Evolutionary conservation across 2,113 vertebrate genomes (phyloP).

Genomic region (Semnornis frantzii): DNA sequence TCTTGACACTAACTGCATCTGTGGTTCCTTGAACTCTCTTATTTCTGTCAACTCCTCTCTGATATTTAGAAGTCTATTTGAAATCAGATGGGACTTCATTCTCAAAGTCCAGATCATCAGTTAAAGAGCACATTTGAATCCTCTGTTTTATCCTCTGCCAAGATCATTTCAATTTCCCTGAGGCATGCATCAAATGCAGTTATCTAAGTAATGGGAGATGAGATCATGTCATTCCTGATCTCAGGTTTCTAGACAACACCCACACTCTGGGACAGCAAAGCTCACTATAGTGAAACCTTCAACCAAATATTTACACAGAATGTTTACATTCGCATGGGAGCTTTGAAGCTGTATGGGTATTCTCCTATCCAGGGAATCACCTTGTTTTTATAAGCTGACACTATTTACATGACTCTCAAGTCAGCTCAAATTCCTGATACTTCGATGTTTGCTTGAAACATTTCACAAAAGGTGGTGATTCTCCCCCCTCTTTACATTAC

Average conservation of each 20-base stretch:
- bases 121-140: conserved; percentile 67
- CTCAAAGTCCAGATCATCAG: conserved; percentile 65
- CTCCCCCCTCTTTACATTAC: conserved; percentile 11
- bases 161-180: conserved; percentile 65
- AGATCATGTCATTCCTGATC: conserved; percentile 68
- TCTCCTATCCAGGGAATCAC: conserved; percentile 64
- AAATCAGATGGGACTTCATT: conserved; percentile 64
- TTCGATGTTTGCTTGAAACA: conserved; percentile 61
- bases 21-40: conserved; percentile 55
- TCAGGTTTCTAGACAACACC: conserved; percentile 64
- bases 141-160: conserved; percentile 59
- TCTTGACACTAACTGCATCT: conserved; percentile 63
- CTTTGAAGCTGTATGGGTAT: background rate
- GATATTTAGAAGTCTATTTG: conserved; percentile 71
- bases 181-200: conserved; percentile 63
- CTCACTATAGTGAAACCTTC: conserved; percentile 48
- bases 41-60: conserved; percentile 65
- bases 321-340: conserved; percentile 62
- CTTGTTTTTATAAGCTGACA: conserved; percentile 70
- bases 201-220: conserved; percentile 66
- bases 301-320: conserved; percentile 64
- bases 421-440: conserved; percentile 61
- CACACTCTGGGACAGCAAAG: conserved; percentile 57
- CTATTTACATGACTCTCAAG: conserved; percentile 69
- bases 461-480: conserved; percentile 47